A percentile compares a stretch with the other conserved stretches of the same genome.
These are phyloP conservation scores for Poeciliopsis turneri DNA, from an alignment of 2,797 vertebrate genomes.

Conservation along the genomic window DNA sequence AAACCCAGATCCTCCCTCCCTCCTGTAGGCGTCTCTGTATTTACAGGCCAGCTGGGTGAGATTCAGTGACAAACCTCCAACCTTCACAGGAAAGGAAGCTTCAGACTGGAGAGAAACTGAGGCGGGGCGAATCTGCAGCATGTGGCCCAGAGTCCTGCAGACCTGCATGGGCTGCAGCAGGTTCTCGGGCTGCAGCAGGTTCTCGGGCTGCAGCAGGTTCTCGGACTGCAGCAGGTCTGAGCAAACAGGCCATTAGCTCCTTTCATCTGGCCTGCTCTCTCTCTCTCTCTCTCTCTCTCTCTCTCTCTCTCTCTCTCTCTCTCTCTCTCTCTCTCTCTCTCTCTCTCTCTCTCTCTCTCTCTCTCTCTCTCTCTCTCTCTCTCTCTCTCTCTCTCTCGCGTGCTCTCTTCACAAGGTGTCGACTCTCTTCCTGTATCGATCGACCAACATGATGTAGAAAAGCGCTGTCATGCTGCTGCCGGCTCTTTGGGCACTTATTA, in stretches of 20 bases:
- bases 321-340: no score
- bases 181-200: constrained; percentile 8
- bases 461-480: constrained; percentile 39
- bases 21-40: constrained; percentile 9
- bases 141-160: not conserved
- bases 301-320: not conserved
- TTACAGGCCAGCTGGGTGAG: constrained; percentile 4
- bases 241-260: constrained; percentile 22
- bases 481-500: constrained; percentile 48
- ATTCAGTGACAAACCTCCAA: constrained; percentile 17
- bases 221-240: not conserved
- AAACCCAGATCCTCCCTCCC: not conserved
- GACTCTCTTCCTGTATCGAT: constrained; percentile 54
- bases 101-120: constrained; percentile 20
- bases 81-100: constrained; percentile 42
- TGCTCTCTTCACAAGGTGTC: constrained; percentile 36
- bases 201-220: no score
- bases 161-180: no score
- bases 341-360: no score
- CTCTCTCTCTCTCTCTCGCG: not conserved
- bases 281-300: not conserved
- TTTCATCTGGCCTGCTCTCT: constrained; percentile 22
- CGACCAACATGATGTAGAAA: constrained; percentile 46
- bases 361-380: not conserved
- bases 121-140: constrained; percentile 18